These are phyloP conservation scores for Orius insidiosus DNA, from an alignment of 1,140 invertebrate genomes.

Conservation along the genomic window DNA sequence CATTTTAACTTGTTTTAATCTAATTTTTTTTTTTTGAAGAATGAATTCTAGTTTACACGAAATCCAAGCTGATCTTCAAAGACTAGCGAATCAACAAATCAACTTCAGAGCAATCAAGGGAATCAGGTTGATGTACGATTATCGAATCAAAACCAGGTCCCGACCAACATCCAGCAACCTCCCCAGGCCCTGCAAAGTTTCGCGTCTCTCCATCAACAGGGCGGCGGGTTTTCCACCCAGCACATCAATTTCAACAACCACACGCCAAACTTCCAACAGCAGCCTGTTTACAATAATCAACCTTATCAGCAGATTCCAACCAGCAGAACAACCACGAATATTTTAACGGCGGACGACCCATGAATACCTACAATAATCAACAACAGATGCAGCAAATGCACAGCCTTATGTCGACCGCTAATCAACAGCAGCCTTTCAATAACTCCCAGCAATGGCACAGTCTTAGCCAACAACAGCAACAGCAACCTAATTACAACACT, in stretches of 20 bases:
- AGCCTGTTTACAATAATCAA: slow-evolving; percentile 11
- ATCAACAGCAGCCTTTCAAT: not conserved
- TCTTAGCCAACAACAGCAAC: slow-evolving; percentile 13
- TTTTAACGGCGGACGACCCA: slow-evolving; percentile 11
- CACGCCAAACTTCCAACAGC: slow-evolving; percentile 6
- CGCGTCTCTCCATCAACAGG: slow-evolving; percentile 17
- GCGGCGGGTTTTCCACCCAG: not conserved
- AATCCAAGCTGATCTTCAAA: slow-evolving; percentile 81
- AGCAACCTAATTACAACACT: slow-evolving; percentile 15
- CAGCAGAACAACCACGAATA: slow-evolving; percentile 11
- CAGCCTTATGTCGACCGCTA: slow-evolving; percentile 11
- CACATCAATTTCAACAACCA: slow-evolving; percentile 12
- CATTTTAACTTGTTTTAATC: slow-evolving; percentile 8
- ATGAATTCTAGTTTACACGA: slow-evolving; percentile 85
- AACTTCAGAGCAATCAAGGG: slow-evolving; percentile 48
- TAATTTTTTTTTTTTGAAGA: slow-evolving; percentile 27
- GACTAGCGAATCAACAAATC: slow-evolving; percentile 70
- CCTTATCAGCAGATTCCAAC: not conserved
- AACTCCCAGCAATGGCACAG: slow-evolving; percentile 14
- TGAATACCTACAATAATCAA: slow-evolving; percentile 23
- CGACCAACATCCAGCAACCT: slow-evolving; percentile 13
- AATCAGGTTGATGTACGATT: slow-evolving; percentile 15
- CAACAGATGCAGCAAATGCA: slow-evolving; percentile 37
- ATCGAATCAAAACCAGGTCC: slow-evolving; percentile 6
- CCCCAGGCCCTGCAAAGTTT: slow-evolving; percentile 19